Conservation (phyloP, 2,888 invertebrate genomes). For the Drosophila trichaetosa region DNA sequence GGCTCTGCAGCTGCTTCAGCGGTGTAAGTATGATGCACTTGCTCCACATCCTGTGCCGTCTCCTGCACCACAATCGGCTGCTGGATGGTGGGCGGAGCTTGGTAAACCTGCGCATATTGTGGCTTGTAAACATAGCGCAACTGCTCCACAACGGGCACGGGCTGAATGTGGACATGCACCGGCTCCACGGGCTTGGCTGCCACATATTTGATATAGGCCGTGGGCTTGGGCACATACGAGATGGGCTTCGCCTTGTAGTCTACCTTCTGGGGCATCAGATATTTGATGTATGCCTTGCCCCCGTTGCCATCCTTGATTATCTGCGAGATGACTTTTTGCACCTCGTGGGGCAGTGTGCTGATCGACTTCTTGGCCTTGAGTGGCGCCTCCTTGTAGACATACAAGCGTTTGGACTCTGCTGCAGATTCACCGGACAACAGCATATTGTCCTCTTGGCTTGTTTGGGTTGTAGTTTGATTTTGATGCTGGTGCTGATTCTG, state of each 20-base stretch:
- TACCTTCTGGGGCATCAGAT: constrained; percentile 68
- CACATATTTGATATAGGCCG: constrained; percentile 53
- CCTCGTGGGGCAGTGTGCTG: constrained; percentile 76
- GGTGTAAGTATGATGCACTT: constrained; percentile 68
- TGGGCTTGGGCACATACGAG: constrained; percentile 43
- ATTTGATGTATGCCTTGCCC: constrained; percentile 79
- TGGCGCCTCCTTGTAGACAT: constrained; percentile 71
- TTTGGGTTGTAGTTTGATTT: neutral
- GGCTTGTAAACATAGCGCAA: constrained; percentile 78
- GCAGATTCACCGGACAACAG: constrained; percentile 46
- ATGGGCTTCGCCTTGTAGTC: constrained; percentile 59
- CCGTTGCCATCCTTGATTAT: constrained; percentile 73
- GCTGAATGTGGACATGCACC: constrained; percentile 76
- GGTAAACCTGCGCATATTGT: constrained; percentile 8
- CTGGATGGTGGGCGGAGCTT: constrained; percentile 43
- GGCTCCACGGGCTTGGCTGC: constrained; percentile 45
- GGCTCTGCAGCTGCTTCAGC: constrained; percentile 45
- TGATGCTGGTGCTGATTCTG: neutral
- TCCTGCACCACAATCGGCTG: constrained; percentile 79
- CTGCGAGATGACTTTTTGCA: constrained; percentile 81
- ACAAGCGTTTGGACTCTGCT: constrained; percentile 73
- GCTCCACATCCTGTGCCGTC: constrained; percentile 32
- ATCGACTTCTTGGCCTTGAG: constrained; percentile 76
- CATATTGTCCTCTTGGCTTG: constrained; percentile 48
- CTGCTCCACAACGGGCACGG: constrained; percentile 79